Conservation (phyloP, 2,797 vertebrate genomes). For the Adrianichthys oophorus region DNA sequence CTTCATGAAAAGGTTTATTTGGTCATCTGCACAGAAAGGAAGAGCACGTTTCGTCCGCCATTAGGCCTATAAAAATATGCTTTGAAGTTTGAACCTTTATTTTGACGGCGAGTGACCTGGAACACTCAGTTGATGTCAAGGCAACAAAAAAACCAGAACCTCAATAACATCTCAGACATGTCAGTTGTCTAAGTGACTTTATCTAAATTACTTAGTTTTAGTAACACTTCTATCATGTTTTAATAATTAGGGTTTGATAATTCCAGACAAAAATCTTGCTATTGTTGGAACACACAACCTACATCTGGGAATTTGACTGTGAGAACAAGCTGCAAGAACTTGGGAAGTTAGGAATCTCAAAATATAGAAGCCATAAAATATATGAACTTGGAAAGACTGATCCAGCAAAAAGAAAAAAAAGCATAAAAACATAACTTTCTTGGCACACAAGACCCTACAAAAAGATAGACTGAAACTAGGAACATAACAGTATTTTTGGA, state of each 20-base stretch:
- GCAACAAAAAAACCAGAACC: constrained; percentile 10
- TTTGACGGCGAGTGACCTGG: constrained; percentile 40
- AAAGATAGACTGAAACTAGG: no score
- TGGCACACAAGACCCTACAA: not conserved
- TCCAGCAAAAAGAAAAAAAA: no score
- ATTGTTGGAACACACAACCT: not conserved
- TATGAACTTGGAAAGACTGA: not conserved
- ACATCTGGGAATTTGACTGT: not conserved
- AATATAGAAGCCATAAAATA: no score
- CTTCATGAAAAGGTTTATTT: constrained; percentile 17
- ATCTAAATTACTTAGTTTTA: constrained; percentile 13
- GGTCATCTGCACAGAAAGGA: constrained; percentile 7
- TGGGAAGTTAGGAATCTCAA: not conserved
- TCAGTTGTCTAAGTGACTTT: constrained; percentile 20
- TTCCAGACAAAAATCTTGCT: constrained; percentile 16
- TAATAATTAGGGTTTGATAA: constrained; percentile 26
- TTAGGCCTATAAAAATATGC: constrained; percentile 10
- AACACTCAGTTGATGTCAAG: constrained; percentile 13
- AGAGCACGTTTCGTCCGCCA: constrained; percentile 13
- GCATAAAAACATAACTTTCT: not conserved
- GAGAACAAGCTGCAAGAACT: not conserved
- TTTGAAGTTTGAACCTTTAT: constrained; percentile 42
- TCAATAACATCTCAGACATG: constrained; percentile 39
- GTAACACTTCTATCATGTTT: constrained; percentile 27
- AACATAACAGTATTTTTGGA: no score